Conservation (phyloP, 23 tunicate species). For the Oikopleura albicans region DNA sequence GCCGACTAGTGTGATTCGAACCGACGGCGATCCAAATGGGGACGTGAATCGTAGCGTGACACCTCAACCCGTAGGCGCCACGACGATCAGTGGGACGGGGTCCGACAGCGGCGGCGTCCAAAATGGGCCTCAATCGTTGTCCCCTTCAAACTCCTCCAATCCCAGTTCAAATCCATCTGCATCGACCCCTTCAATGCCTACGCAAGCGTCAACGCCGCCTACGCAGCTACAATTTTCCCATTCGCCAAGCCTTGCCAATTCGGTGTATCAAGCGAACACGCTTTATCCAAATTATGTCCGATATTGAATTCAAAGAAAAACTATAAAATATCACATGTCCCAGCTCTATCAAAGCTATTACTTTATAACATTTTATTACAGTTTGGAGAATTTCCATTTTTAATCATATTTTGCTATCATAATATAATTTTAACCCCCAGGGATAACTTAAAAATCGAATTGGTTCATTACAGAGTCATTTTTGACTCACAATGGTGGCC, state of each 20-base stretch:
- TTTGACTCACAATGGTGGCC: too few relatives aligned
- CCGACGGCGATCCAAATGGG: not conserved
- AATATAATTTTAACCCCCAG: too few relatives aligned
- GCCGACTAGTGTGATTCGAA: not conserved
- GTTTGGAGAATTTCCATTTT: too few relatives aligned
- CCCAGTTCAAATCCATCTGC: not conserved
- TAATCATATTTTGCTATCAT: too few relatives aligned
- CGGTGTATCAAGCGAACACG: not conserved
- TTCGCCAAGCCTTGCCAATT: not conserved
- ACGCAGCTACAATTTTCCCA: not conserved
- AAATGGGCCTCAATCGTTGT: not conserved
- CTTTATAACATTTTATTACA: too few relatives aligned
- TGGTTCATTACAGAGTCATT: too few relatives aligned
- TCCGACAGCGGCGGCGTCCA: not conserved
- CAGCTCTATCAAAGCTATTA: too few relatives aligned
- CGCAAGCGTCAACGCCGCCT: not conserved
- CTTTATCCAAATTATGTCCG: not conserved
- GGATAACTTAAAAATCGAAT: too few relatives aligned
- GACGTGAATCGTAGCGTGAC: not conserved
- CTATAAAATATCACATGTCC: too few relatives aligned
- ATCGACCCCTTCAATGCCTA: not conserved
- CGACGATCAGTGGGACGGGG: too few relatives aligned
- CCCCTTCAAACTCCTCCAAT: not conserved
- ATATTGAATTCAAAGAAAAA: too few relatives aligned
- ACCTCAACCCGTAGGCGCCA: not conserved